Evolutionary conservation across 2,888 invertebrate species (phyloP).

Genomic region (Platerodrilus igneus): DNA sequence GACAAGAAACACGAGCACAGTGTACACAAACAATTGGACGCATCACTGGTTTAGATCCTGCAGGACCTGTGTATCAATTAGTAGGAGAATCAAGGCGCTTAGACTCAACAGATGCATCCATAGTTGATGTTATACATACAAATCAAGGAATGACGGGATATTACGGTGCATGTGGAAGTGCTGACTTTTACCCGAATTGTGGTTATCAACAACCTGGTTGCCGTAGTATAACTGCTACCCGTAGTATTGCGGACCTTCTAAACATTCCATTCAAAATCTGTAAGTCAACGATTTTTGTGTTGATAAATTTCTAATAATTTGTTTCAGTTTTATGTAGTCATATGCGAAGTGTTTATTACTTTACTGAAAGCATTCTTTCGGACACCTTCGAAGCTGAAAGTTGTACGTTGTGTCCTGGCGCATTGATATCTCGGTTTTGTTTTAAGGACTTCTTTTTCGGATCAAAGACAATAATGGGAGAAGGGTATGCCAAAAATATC

Average conservation of each 20-base stretch:
- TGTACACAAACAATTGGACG: conserved; percentile 6
- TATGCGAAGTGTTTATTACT: conserved; percentile 1
- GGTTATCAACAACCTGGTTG: conserved; percentile 9
- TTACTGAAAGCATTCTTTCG: conserved; percentile 4
- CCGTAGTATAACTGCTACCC: neutral
- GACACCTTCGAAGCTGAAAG: conserved; percentile 4
- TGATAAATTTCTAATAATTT: no score
- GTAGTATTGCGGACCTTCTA: neutral
- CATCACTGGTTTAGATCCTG: conserved; percentile 13
- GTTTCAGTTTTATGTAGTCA: conserved; percentile 9
- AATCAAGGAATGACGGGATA: conserved; percentile 6
- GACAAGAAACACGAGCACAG: neutral
- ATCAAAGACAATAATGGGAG: no score
- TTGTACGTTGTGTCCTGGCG: no score
- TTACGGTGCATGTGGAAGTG: conserved; percentile 2
- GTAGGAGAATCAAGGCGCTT: neutral
- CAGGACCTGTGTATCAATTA: conserved; percentile 7
- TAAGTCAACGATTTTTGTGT: no score
- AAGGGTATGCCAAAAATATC: no score
- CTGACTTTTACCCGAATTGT: conserved; percentile 13
- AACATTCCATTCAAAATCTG: conserved; percentile 2
- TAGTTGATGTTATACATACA: conserved; percentile 15
- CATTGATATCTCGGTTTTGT: no score
- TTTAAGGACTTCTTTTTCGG: no score
- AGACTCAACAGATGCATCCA: conserved; percentile 6